Conservation (phyloP, 2,888 invertebrate genomes). For the Emmelina monodactyla region DNA sequence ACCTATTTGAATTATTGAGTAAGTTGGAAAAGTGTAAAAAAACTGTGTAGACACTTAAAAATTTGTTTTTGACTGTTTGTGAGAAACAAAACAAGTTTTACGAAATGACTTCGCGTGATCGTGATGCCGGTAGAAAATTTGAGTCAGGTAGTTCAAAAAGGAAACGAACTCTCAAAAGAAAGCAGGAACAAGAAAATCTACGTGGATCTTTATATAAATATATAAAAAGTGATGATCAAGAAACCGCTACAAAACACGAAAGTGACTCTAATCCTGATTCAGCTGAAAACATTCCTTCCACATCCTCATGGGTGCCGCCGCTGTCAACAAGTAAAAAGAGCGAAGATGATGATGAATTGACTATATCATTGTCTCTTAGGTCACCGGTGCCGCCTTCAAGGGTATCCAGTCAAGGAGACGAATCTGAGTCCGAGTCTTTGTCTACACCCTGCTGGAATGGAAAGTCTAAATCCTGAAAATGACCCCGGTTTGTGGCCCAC, state of each 20-base stretch:
- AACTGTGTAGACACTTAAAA: too few relatives aligned
- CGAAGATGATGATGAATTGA: constrained; percentile 11
- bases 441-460: constrained; percentile 4
- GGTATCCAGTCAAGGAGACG: constrained; percentile 10
- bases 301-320: constrained; percentile 10
- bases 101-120: too few relatives aligned
- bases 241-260: constrained; percentile 8
- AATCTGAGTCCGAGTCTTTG: constrained; percentile 9
- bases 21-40: too few relatives aligned
- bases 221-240: constrained; percentile 10
- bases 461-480: too few relatives aligned
- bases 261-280: constrained; percentile 9
- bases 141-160: too few relatives aligned
- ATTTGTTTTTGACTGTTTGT: too few relatives aligned
- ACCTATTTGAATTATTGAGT: too few relatives aligned
- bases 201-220: constrained; percentile 11
- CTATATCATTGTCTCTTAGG: constrained; percentile 12
- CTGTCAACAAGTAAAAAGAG: constrained; percentile 11
- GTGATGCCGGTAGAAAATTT: too few relatives aligned
- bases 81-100: too few relatives aligned
- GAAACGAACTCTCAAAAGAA: constrained; percentile 6
- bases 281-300: constrained; percentile 11
- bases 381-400: constrained; percentile 10
- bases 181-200: constrained; percentile 11
- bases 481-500: too few relatives aligned